phyloP scores from a whole-genome alignment of 2,797 vertebrate genomes.

The Sphenodon punctatus region DNA sequence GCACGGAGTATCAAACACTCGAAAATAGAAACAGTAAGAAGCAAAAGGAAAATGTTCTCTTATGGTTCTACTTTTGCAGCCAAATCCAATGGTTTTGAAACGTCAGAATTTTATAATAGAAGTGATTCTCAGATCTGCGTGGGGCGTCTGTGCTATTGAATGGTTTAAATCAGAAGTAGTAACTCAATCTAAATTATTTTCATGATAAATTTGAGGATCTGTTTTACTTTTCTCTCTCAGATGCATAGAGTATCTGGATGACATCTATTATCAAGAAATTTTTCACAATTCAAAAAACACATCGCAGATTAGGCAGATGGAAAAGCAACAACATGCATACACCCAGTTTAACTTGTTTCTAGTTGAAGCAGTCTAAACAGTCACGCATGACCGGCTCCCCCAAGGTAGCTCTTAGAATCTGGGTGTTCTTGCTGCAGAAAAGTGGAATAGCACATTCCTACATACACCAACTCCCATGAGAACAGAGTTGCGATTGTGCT shows the following conservation, averaged over 20 bases:
- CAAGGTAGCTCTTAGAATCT: too few relatives aligned
- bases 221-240: background rate
- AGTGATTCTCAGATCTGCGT: background rate
- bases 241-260: fast-evolving
- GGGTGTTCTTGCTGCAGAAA: too few relatives aligned
- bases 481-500: too few relatives aligned
- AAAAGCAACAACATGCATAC: background rate
- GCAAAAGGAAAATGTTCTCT: background rate
- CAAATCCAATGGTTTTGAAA: background rate
- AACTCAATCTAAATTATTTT: background rate
- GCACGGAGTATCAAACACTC: background rate
- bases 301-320: background rate
- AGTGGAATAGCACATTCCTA: too few relatives aligned
- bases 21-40: background rate
- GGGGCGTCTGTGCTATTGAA: background rate
- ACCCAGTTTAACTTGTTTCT: too few relatives aligned
- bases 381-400: too few relatives aligned
- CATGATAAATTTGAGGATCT: fast-evolving
- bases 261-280: background rate
- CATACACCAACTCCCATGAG: too few relatives aligned
- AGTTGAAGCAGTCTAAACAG: too few relatives aligned
- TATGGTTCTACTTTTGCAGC: background rate
- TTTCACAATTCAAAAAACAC: background rate
- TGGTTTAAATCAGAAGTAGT: background rate
- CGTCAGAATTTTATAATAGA: background rate